phyloP scores from a whole-genome alignment of 2,113 vertebrate genomes.

The Picathartes gymnocephalus region DNA sequence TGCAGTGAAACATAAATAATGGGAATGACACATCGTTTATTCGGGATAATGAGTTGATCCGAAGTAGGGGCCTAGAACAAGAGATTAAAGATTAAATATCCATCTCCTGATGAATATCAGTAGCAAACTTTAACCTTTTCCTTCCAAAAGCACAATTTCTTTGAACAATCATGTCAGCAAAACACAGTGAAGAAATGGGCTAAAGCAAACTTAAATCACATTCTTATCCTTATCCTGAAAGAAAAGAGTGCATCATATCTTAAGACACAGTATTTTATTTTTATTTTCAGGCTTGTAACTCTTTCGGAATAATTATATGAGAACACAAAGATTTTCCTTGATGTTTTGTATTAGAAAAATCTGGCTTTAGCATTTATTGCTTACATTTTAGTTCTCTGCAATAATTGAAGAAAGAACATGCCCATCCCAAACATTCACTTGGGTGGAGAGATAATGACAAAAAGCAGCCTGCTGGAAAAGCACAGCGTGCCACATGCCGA shows the following conservation, averaged over 20 bases:
- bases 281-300: background rate
- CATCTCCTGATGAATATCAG: constrained; percentile 87
- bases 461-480: constrained; percentile 66
- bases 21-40: constrained; percentile 87
- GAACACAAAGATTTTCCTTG: constrained; percentile 17
- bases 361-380: constrained; percentile 13
- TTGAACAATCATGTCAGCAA: constrained; percentile 55
- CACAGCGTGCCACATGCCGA: constrained; percentile 62
- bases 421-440: constrained; percentile 49
- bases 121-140: constrained; percentile 88
- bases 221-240: constrained; percentile 20
- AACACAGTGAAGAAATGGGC: constrained; percentile 41
- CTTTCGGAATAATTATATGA: background rate
- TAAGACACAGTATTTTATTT: constrained; percentile 14
- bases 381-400: constrained; percentile 28
- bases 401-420: constrained; percentile 46
- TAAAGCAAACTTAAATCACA: constrained; percentile 34
- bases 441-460: constrained; percentile 67
- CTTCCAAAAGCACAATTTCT: constrained; percentile 77
- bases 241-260: constrained; percentile 4
- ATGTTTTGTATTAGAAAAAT: constrained; percentile 13
- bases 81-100: constrained; percentile 90
- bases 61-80: constrained; percentile 82
- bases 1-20: constrained; percentile 88
- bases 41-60: constrained; percentile 88